A percentile compares a stretch with the other conserved stretches of the same genome.
These are phyloP conservation scores for Passer domesticus DNA, from an alignment of 2,113 vertebrate genomes.

Conservation along the genomic window DNA sequence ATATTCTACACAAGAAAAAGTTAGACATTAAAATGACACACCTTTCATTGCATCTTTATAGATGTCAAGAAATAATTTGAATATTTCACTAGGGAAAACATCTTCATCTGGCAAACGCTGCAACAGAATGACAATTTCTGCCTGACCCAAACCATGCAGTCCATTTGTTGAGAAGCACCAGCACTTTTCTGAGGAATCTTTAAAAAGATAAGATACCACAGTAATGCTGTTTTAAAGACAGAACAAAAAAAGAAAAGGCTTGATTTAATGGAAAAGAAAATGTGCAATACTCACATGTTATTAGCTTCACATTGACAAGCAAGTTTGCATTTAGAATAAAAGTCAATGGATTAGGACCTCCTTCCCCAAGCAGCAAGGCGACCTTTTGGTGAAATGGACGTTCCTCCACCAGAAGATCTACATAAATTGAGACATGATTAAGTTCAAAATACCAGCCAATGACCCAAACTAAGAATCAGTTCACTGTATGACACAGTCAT, in stretches of 20 bases:
- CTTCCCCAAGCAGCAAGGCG: constrained; percentile 80
- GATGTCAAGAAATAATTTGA: constrained; percentile 85
- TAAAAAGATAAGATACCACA: constrained; percentile 3
- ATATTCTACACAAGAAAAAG: neutral
- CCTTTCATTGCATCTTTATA: constrained; percentile 92
- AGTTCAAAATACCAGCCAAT: neutral
- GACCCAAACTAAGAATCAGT: neutral
- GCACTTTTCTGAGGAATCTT: constrained; percentile 85
- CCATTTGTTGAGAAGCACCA: constrained; percentile 95
- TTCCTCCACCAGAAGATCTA: constrained; percentile 84
- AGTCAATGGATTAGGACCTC: constrained; percentile 80
- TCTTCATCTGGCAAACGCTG: constrained; percentile 86
- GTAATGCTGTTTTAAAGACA: neutral
- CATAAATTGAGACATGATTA: neutral
- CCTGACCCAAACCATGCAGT: constrained; percentile 89
- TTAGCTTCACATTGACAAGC: constrained; percentile 88
- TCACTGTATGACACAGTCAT: neutral
- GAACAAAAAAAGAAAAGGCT: neutral
- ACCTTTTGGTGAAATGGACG: constrained; percentile 83
- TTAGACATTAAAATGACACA: constrained; percentile 57
- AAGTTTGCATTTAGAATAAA: constrained; percentile 94
- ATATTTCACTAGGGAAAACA: constrained; percentile 85
- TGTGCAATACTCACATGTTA: constrained; percentile 80
- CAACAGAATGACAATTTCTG: constrained; percentile 89
- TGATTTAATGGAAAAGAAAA: neutral